A percentile compares a stretch with the other conserved stretches of the same genome.
These are phyloP conservation scores for Caenorhabditis sp. DNA, from an alignment of 2,888 invertebrate genomes.

Conservation along the genomic window DNA sequence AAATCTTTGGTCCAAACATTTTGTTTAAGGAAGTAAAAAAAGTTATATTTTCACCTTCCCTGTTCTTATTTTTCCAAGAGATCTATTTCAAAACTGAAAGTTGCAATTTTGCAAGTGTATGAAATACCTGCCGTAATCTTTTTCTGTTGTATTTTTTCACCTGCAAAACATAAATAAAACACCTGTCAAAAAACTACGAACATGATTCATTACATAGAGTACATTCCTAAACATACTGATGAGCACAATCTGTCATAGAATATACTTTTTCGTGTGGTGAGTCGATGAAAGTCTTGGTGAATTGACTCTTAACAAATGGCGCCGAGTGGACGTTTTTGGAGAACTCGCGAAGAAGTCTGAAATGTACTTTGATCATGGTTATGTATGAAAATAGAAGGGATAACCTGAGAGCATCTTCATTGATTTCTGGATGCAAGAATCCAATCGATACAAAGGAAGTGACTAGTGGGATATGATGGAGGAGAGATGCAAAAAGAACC, in stretches of 20 bases:
- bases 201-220: neutral
- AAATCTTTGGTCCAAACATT: too few relatives aligned
- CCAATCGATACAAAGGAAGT: constrained; percentile 13
- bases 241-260: constrained; percentile 37
- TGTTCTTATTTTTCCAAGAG: too few relatives aligned
- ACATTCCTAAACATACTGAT: constrained; percentile 31
- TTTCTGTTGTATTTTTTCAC: neutral
- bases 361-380: too few relatives aligned
- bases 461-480: constrained; percentile 26
- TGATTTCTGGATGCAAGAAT: constrained; percentile 33
- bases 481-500: constrained; percentile 18
- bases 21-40: too few relatives aligned
- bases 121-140: too few relatives aligned
- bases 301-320: constrained; percentile 31
- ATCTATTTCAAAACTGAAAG: too few relatives aligned
- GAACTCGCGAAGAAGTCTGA: neutral
- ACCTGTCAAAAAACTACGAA: neutral
- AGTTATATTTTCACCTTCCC: too few relatives aligned
- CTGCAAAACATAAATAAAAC: neutral
- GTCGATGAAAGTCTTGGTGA: constrained; percentile 37
- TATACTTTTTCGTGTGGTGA: constrained; percentile 35
- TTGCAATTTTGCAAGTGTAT: too few relatives aligned
- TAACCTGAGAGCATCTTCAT: constrained; percentile 20
- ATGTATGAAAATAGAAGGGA: neutral
- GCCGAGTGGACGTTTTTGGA: neutral